A percentile compares a stretch with the other conserved stretches of the same genome.
Evolutionary conservation across 53 echinoderm and acorn worm species (phyloP).

Genomic region (Temnopleurus reevesii): DNA sequence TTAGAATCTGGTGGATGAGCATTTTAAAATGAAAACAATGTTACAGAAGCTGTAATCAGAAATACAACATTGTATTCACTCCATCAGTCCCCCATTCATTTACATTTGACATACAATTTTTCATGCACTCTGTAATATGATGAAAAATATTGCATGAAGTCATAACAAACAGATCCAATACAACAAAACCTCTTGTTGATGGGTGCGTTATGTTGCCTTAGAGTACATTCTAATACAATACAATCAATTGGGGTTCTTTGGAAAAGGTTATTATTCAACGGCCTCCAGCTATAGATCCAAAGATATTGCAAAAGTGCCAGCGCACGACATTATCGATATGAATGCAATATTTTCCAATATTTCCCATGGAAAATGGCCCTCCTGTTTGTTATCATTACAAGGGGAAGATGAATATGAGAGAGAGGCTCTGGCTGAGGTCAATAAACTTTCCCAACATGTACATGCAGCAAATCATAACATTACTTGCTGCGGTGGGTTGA

Average conservation of each 20-base stretch:
- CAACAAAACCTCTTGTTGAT: too few relatives aligned
- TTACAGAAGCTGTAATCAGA: too few relatives aligned
- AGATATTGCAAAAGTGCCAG: neutral
- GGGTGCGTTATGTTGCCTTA: too few relatives aligned
- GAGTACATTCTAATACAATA: neutral
- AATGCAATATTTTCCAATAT: neutral
- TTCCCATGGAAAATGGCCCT: neutral
- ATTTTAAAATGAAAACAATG: too few relatives aligned
- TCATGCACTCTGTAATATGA: too few relatives aligned
- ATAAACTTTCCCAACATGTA: conserved; percentile 1
- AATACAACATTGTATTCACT: too few relatives aligned
- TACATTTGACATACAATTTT: too few relatives aligned
- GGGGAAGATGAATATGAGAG: neutral
- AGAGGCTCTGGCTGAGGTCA: neutral
- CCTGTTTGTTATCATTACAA: neutral
- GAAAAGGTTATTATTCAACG: neutral
- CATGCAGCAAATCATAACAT: neutral
- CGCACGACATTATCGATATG: neutral
- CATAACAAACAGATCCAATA: too few relatives aligned
- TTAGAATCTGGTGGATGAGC: too few relatives aligned
- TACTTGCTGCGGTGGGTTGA: too few relatives aligned
- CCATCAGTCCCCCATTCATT: too few relatives aligned
- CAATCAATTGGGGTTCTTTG: neutral
- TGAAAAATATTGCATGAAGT: too few relatives aligned
- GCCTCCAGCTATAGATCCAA: neutral